Evolutionary conservation across 2,888 invertebrate genomes (phyloP).

Genomic region (Periphyllus acericola): DNA sequence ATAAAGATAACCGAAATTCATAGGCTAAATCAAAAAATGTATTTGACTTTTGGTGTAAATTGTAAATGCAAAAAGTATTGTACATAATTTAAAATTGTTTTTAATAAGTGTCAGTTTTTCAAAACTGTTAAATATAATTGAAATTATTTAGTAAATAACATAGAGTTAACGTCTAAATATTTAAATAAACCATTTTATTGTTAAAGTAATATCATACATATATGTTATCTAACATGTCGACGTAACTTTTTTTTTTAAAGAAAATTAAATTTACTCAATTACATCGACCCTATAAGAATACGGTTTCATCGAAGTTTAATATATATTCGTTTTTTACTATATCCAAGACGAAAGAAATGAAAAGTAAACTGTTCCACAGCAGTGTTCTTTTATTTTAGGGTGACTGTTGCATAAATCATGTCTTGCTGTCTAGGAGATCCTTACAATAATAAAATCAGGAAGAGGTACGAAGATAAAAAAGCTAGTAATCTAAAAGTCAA

Average conservation of each 20-base stretch:
- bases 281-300: not conserved
- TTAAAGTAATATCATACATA: too few species aligned
- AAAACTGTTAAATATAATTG: not conserved
- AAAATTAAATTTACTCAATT: not conserved
- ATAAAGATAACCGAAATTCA: not conserved
- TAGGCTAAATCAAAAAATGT: not conserved
- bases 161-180: not conserved
- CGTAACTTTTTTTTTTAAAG: not conserved
- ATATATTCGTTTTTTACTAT: not conserved
- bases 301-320: slow-evolving; percentile 17
- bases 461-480: slow-evolving; percentile 50
- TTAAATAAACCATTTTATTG: too few species aligned
- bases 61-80: too few species aligned
- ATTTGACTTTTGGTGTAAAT: too few species aligned
- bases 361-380: slow-evolving; percentile 20
- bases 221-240: too few species aligned
- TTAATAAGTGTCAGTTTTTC: not conserved
- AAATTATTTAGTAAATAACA: not conserved
- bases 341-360: slow-evolving; percentile 38
- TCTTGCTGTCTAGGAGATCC: slow-evolving; percentile 37
- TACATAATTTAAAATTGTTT: not conserved
- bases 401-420: slow-evolving; percentile 56
- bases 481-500: slow-evolving; percentile 61
- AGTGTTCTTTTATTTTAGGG: slow-evolving; percentile 41
- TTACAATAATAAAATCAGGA: slow-evolving; percentile 55